A percentile compares a stretch with the other conserved stretches of the same genome.
Conservation (phyloP, 2,888 invertebrate genomes). For the Pristionchus mayeri region DNA sequence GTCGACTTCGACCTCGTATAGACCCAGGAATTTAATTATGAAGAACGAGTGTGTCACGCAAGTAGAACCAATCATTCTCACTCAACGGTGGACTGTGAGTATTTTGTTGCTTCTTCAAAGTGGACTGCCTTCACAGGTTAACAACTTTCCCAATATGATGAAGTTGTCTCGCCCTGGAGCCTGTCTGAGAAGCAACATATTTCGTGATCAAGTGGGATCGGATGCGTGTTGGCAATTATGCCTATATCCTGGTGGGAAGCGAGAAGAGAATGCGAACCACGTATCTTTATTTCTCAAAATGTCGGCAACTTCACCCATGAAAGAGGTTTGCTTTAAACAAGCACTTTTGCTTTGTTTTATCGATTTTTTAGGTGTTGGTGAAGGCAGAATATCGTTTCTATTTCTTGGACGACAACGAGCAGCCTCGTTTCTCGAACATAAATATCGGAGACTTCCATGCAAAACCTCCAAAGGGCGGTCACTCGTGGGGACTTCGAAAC, state of each 20-base stretch:
- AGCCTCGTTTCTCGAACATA: constrained; percentile 73
- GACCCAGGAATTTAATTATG: constrained; percentile 14
- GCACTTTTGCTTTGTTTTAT: neutral
- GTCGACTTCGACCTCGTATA: constrained; percentile 16
- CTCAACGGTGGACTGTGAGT: constrained; percentile 75
- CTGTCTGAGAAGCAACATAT: constrained; percentile 74
- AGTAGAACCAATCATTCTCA: constrained; percentile 71
- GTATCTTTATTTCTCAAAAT: constrained; percentile 76
- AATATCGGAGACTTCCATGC: constrained; percentile 77
- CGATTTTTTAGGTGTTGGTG: constrained; percentile 67
- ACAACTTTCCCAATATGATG: constrained; percentile 72
- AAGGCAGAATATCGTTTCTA: constrained; percentile 76
- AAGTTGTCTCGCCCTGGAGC: constrained; percentile 74
- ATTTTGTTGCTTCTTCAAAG: no score
- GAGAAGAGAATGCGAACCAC: constrained; percentile 74
- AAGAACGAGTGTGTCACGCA: constrained; percentile 71
- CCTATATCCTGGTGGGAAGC: constrained; percentile 76
- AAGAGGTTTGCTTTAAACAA: constrained; percentile 62
- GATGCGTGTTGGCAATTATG: constrained; percentile 76
- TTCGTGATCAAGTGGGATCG: constrained; percentile 58
- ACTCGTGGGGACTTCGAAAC: constrained; percentile 76
- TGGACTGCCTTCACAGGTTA: constrained; percentile 59
- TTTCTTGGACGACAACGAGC: constrained; percentile 74
- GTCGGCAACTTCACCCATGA: constrained; percentile 71
- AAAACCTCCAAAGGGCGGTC: constrained; percentile 76